phyloP scores from a whole-genome alignment of 2,113 vertebrate genomes.

The Trematocara unimaculatum region DNA sequence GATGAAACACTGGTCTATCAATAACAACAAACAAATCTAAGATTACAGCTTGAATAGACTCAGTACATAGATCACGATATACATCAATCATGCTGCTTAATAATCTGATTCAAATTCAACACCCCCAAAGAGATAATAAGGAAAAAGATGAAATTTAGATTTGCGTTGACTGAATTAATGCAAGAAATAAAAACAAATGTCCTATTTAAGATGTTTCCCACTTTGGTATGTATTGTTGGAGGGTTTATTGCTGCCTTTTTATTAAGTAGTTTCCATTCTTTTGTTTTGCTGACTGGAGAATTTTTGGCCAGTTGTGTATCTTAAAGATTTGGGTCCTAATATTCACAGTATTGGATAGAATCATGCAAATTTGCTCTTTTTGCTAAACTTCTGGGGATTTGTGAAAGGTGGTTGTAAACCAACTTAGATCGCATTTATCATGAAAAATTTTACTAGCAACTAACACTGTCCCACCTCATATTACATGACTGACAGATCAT shows the following conservation, averaged over 20 bases:
- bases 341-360: not conserved
- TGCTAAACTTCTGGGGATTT: not conserved
- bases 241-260: not conserved
- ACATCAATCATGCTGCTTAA: not conserved
- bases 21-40: not conserved
- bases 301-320: not conserved
- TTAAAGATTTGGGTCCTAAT: not conserved
- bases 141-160: not conserved
- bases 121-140: not conserved
- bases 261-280: not conserved
- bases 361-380: not conserved
- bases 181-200: not conserved
- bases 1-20: not conserved
- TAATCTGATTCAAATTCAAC: not conserved
- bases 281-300: not conserved
- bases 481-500: not conserved
- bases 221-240: not conserved
- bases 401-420: not conserved
- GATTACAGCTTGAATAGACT: not conserved
- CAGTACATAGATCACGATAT: accelerated
- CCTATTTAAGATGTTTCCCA: not conserved
- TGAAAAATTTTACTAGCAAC: not conserved
- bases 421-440: not conserved
- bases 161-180: accelerated
- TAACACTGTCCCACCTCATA: not conserved